Conservation (phyloP, 2,113 vertebrate species). For the Siphamia tubifer region DNA sequence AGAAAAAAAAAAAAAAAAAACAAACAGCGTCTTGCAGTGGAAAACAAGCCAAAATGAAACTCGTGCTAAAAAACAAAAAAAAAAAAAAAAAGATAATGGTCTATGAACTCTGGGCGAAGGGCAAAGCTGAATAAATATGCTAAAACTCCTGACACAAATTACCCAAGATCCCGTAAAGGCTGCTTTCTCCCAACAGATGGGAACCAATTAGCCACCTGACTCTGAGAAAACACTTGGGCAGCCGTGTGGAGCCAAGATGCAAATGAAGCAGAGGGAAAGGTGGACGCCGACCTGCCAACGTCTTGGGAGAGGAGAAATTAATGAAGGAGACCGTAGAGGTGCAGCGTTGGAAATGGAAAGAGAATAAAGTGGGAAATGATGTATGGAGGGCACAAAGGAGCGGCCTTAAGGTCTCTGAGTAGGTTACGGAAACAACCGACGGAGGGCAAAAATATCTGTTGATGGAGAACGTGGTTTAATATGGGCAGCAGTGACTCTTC, state of each 20-base stretch:
- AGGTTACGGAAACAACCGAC: neutral
- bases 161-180: constrained; percentile 42
- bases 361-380: constrained; percentile 49
- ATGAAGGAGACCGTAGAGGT: constrained; percentile 40
- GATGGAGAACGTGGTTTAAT: neutral
- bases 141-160: constrained; percentile 58
- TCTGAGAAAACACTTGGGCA: constrained; percentile 69
- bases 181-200: constrained; percentile 68
- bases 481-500: neutral
- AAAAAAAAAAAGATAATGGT: neutral
- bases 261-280: constrained; percentile 60
- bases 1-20: too few relatives aligned
- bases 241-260: constrained; percentile 58
- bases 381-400: neutral
- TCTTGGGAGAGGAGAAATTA: constrained; percentile 54
- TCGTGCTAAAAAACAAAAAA: neutral
- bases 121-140: constrained; percentile 15
- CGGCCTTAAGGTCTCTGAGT: neutral
- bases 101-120: neutral
- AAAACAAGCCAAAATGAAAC: neutral
- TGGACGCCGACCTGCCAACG: constrained; percentile 31
- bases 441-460: neutral
- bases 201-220: constrained; percentile 75
- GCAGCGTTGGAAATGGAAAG: constrained; percentile 14
- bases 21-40: neutral